phyloP scores from a whole-genome alignment of 2,797 vertebrate genomes.

The Etheostoma nigrum region DNA sequence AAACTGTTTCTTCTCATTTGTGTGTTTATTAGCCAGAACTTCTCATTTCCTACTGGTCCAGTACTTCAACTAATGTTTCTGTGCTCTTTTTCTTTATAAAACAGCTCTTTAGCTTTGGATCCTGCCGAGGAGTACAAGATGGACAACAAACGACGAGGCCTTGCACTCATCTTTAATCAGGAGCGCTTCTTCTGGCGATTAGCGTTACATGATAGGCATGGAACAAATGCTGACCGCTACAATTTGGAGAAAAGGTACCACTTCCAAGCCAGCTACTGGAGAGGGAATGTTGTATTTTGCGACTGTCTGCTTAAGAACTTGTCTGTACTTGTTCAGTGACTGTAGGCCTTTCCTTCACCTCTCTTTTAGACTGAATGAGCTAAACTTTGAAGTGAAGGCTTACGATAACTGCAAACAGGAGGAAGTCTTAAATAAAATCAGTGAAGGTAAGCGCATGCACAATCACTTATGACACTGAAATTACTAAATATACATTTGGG shows the following conservation, averaged over 20 bases:
- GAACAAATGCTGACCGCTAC: constrained; percentile 87
- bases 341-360: not conserved
- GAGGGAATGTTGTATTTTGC: not conserved
- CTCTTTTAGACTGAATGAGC: constrained; percentile 81
- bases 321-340: constrained; percentile 13
- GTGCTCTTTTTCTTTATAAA: not conserved
- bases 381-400: constrained; percentile 91
- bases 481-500: not conserved
- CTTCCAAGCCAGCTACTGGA: not conserved
- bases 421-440: constrained; percentile 82
- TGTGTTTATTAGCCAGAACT: not conserved
- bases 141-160: constrained; percentile 88
- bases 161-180: constrained; percentile 96
- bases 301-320: not conserved
- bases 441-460: constrained; percentile 82
- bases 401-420: constrained; percentile 84
- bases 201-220: constrained; percentile 78
- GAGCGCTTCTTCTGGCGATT: constrained; percentile 91
- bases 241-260: constrained; percentile 87
- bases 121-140: constrained; percentile 91
- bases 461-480: not conserved
- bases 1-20: constrained; percentile 36
- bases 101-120: constrained; percentile 79
- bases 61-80: not conserved
- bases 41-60: not conserved